These are phyloP conservation scores for Sebastes goodei DNA, from an alignment of 2,797 vertebrate genomes.

Conservation along the genomic window DNA sequence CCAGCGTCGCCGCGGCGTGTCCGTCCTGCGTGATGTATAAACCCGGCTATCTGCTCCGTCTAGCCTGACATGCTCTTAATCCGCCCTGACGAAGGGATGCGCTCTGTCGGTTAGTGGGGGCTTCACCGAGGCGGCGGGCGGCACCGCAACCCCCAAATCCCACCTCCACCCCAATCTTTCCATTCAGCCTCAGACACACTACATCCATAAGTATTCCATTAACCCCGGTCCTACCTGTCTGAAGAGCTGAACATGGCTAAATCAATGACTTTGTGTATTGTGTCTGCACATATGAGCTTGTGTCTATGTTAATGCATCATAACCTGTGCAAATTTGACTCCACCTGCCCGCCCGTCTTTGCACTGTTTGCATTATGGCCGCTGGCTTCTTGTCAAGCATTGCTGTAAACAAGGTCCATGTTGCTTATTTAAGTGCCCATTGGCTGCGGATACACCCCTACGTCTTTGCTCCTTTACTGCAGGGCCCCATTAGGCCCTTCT, in stretches of 20 bases:
- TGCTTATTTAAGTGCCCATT: conserved; percentile 30
- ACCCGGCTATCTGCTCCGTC: conserved; percentile 57
- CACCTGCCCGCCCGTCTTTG: background rate
- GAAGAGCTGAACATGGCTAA: conserved; percentile 65
- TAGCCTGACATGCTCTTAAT: conserved; percentile 74
- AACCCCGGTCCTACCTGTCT: conserved; percentile 70
- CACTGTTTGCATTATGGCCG: conserved; percentile 45
- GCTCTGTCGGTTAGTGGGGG: conserved; percentile 69
- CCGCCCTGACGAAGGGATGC: conserved; percentile 73
- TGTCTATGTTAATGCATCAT: conserved; percentile 27
- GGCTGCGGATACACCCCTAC: background rate
- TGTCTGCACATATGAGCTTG: conserved; percentile 19
- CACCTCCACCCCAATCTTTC: conserved; percentile 69
- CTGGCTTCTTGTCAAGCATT: conserved; percentile 35
- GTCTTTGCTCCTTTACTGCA: conserved; percentile 18
- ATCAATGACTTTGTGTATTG: conserved; percentile 46
- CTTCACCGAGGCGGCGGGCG: conserved; percentile 52
- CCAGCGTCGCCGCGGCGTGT: conserved; percentile 8
- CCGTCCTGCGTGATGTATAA: conserved; percentile 52
- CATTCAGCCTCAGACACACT: conserved; percentile 55
- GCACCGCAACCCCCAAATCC: conserved; percentile 57
- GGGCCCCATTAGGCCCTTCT: conserved; percentile 28
- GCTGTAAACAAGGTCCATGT: conserved; percentile 53
- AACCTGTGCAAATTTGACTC: conserved; percentile 25
- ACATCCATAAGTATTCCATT: conserved; percentile 82